Conservation (phyloP, 2,888 invertebrate genomes). For the Ariolimax columbianus region DNA sequence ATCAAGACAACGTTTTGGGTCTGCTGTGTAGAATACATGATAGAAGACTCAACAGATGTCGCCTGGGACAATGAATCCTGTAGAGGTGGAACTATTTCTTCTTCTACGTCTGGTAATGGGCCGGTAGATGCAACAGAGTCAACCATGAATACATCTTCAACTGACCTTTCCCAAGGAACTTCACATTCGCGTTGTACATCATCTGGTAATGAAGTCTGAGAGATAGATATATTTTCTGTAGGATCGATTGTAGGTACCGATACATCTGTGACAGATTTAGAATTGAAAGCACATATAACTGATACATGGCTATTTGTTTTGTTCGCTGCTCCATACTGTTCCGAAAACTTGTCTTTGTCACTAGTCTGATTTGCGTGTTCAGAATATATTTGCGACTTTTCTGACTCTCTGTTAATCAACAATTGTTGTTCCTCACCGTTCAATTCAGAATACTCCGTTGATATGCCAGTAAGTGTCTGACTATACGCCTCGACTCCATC, state of each 20-base stretch:
- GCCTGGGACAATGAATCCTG: too few relatives aligned
- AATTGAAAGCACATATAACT: neutral
- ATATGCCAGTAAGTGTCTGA: neutral
- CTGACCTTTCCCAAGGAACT: neutral
- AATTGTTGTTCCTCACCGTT: neutral
- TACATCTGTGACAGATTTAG: neutral
- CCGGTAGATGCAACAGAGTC: too few relatives aligned
- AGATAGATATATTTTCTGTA: neutral
- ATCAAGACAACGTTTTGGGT: neutral
- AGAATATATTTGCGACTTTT: neutral
- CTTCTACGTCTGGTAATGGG: neutral
- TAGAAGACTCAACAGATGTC: neutral
- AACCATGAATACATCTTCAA: neutral
- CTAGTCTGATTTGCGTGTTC: neutral
- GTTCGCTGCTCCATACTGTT: neutral
- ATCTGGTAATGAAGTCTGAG: neutral
- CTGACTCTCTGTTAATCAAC: neutral
- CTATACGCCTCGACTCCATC: neutral
- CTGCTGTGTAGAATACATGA: neutral
- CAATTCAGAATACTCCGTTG: neutral
- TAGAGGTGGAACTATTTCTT: neutral
- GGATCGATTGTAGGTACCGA: neutral
- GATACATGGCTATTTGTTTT: neutral
- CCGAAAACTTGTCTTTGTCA: neutral
- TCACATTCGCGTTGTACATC: neutral